Conservation (phyloP, 2,888 invertebrate species). For the Dasypogon diadema region DNA sequence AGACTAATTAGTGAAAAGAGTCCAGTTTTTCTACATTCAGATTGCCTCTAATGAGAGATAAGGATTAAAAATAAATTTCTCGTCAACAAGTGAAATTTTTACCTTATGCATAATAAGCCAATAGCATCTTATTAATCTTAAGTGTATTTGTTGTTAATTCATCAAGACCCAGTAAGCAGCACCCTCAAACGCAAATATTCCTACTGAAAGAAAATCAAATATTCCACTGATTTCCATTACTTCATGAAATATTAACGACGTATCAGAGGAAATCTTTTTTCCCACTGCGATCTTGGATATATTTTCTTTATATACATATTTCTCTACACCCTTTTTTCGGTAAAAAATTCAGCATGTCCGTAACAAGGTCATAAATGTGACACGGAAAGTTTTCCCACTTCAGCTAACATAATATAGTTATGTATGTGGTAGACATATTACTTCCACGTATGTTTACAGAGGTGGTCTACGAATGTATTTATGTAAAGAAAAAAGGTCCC, state of each 20-base stretch:
- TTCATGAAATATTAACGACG: slow-evolving; percentile 32
- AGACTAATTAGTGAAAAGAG: too few relatives aligned
- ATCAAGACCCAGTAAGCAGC: too few relatives aligned
- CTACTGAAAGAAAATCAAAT: slow-evolving; percentile 1
- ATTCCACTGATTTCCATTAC: slow-evolving; percentile 31
- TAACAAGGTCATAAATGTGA: slow-evolving; percentile 38
- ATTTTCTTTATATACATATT: not conserved
- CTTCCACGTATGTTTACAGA: not conserved
- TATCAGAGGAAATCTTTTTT: slow-evolving; percentile 22
- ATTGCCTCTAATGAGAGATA: too few relatives aligned
- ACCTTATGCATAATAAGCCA: too few relatives aligned
- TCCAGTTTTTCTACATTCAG: too few relatives aligned
- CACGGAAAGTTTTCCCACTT: not conserved
- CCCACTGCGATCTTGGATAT: not conserved
- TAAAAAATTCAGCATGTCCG: slow-evolving; percentile 38
- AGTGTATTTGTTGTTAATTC: too few relatives aligned
- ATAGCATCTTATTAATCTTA: too few relatives aligned
- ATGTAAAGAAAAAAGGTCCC: slow-evolving; percentile 21
- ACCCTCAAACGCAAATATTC: not conserved
- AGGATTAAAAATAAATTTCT: too few relatives aligned
- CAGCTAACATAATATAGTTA: not conserved
- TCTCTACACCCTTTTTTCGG: not conserved
- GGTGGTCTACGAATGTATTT: not conserved
- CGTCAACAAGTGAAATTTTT: too few relatives aligned
- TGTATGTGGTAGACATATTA: not conserved